Evolutionary conservation across 2,797 vertebrate species (phyloP).

Genomic region (Eidolon dupreanum): DNA sequence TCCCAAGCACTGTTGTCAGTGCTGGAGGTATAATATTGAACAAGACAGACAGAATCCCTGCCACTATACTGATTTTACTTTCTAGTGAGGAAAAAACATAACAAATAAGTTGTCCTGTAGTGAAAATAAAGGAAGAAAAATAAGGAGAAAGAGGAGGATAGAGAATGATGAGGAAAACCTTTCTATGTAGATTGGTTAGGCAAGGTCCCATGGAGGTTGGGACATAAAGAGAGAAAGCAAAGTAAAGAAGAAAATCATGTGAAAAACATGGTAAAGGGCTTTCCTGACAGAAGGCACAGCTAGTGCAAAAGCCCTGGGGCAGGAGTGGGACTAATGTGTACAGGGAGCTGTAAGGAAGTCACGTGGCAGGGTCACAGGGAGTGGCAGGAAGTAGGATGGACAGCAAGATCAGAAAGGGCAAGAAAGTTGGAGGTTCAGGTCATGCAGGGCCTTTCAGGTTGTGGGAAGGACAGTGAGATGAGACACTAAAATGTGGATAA

Average conservation of each 20-base stretch:
- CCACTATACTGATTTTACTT: background rate
- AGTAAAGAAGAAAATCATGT: background rate
- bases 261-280: background rate
- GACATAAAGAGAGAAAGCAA: background rate
- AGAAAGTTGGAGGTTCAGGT: background rate
- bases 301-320: background rate
- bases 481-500: background rate
- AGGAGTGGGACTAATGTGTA: too few relatives aligned
- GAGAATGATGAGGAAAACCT: background rate
- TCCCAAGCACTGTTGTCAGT: background rate
- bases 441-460: background rate
- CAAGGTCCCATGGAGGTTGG: background rate
- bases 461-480: background rate
- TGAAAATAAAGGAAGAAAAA: background rate
- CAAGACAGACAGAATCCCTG: background rate
- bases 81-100: background rate
- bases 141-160: background rate
- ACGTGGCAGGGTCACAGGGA: fast-evolving
- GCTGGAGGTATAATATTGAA: background rate
- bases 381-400: background rate
- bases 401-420: background rate
- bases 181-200: background rate
- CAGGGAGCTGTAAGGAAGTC: background rate
- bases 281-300: background rate
- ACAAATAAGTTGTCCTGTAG: background rate